Conservation (phyloP, 2,888 invertebrate species). For the Sussaba pulchella region DNA sequence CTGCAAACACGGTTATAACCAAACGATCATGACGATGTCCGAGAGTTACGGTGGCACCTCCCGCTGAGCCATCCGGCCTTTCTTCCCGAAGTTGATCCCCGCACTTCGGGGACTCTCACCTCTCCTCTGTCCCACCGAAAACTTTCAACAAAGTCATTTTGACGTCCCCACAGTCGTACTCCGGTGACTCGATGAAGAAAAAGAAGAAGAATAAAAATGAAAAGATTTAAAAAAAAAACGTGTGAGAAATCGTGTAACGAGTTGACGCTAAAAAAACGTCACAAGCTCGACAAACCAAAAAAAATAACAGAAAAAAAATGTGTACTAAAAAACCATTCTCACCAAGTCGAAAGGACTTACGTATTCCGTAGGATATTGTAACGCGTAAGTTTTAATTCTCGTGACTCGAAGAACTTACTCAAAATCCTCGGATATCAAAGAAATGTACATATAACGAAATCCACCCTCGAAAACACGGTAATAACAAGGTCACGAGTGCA, state of each 20-base stretch:
- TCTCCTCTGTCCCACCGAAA: constrained; percentile 2
- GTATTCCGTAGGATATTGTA: no score
- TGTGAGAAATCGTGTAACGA: constrained; percentile 20
- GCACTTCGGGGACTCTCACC: constrained; percentile 21
- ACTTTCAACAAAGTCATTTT: constrained; percentile 32
- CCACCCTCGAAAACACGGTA: constrained; percentile 11
- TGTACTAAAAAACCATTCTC: not conserved
- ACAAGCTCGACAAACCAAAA: constrained; percentile 1
- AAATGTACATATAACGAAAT: not conserved
- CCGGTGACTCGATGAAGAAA: constrained; percentile 24
- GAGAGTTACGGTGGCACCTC: constrained; percentile 27
- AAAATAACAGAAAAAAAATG: constrained; percentile 13
- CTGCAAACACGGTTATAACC: not conserved
- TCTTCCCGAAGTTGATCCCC: constrained; percentile 21
- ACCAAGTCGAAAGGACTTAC: no score
- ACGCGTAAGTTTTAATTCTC: not conserved
- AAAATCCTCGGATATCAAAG: not conserved
- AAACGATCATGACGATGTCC: constrained; percentile 25
- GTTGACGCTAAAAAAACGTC: not conserved
- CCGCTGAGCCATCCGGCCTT: constrained; percentile 37
- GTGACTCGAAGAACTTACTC: not conserved
- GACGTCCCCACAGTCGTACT: constrained; percentile 12
- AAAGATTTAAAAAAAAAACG: no score
- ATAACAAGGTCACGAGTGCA: constrained; percentile 35
- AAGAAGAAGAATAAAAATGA: no score